A percentile compares a stretch with the other conserved stretches of the same genome.
phyloP scores from a whole-genome alignment of 2,797 vertebrate species.

The Avahi laniger region DNA sequence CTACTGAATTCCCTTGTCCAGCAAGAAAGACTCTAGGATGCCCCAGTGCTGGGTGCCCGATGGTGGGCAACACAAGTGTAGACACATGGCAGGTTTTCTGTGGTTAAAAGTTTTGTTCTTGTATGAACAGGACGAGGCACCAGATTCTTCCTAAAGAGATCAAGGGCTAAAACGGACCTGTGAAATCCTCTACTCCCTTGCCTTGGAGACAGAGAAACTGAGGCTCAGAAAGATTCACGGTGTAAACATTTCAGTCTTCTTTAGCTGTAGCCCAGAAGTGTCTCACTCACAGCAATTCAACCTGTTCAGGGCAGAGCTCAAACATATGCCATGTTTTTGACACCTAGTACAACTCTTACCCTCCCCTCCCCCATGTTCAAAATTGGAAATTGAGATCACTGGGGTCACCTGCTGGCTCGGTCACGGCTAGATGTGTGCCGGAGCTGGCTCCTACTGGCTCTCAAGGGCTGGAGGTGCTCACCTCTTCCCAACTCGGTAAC shows the following conservation, averaged over 20 bases:
- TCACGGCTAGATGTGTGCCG: not conserved
- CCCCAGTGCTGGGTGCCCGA: not conserved
- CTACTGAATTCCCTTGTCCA: not conserved
- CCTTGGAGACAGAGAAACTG: not conserved
- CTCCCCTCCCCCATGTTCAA: not conserved
- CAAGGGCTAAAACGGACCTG: not conserved
- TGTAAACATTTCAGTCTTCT: not conserved
- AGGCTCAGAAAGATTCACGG: not conserved
- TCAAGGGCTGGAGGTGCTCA: not conserved
- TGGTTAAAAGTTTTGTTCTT: not conserved
- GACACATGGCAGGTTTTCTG: not conserved
- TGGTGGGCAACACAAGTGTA: too few relatives aligned
- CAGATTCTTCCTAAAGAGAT: not conserved
- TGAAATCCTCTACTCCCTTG: not conserved
- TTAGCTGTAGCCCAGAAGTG: not conserved
- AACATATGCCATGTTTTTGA: not conserved
- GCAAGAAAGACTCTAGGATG: not conserved
- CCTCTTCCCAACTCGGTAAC: not conserved
- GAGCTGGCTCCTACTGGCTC: not conserved
- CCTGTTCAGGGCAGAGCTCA: not conserved
- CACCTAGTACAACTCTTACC: not conserved
- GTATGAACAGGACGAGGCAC: not conserved
- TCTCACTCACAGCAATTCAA: not conserved
- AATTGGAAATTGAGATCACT: not conserved
- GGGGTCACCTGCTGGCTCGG: not conserved